A percentile compares a stretch with the other conserved stretches of the same genome.
Evolutionary conservation across 2,113 vertebrate genomes (phyloP).

Genomic region (Ctenomys sociabilis): DNA sequence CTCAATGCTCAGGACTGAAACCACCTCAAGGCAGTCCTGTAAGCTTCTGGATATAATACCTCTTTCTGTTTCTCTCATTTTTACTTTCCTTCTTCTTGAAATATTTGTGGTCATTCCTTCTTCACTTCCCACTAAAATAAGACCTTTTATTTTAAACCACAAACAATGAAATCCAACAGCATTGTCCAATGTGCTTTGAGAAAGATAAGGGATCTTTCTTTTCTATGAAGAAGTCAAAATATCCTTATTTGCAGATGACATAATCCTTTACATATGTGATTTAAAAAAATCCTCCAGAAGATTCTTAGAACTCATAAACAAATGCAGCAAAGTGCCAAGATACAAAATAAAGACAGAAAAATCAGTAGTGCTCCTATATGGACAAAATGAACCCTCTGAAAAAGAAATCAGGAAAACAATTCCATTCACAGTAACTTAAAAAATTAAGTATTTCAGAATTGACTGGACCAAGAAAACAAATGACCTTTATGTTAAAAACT

Average conservation of each 20-base stretch:
- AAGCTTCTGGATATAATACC: background rate
- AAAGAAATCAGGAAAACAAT: background rate
- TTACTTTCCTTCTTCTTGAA: constrained; percentile 16
- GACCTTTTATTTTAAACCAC: constrained; percentile 19
- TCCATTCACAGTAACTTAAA: background rate
- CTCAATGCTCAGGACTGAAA: background rate
- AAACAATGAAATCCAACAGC: background rate
- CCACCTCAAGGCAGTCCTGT: background rate
- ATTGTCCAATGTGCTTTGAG: background rate
- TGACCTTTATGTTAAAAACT: background rate
- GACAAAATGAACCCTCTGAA: background rate
- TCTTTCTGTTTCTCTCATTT: background rate
- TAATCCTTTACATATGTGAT: background rate
- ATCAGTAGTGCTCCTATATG: background rate
- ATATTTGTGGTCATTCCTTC: background rate
- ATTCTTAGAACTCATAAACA: background rate
- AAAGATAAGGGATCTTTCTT: background rate
- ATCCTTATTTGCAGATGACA: background rate
- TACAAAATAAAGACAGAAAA: background rate
- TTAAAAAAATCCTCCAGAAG: background rate
- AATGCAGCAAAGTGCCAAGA: background rate
- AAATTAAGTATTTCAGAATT: background rate
- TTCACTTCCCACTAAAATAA: constrained; percentile 33
- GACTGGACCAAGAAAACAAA: background rate
- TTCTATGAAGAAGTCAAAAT: background rate